Evolutionary conservation across 1,140 invertebrate species (phyloP).

Genomic region (Araneus ventricosus): DNA sequence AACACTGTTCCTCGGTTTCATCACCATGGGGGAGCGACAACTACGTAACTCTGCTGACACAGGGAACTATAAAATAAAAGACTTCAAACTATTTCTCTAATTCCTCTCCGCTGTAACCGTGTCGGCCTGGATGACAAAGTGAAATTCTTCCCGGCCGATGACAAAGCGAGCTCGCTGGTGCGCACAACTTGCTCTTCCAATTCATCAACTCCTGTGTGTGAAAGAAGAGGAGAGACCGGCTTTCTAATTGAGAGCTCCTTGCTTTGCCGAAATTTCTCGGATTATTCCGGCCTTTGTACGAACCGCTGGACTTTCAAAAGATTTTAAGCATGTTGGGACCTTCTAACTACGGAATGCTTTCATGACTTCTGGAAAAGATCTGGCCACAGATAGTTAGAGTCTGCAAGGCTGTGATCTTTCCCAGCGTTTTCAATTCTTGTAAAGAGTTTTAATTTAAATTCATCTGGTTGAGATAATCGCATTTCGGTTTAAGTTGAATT

Average conservation of each 20-base stretch:
- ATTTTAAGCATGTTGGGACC: not conserved
- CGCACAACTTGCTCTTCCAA: not conserved
- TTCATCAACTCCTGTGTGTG: not conserved
- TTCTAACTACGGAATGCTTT: not conserved
- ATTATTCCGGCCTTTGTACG: not conserved
- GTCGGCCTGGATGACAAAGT: conserved; percentile 26
- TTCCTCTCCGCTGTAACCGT: not conserved
- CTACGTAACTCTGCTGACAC: no score
- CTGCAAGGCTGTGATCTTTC: no score
- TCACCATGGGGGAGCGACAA: no score
- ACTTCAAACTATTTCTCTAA: conserved; percentile 41
- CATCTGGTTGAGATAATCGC: no score
- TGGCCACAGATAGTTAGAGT: no score
- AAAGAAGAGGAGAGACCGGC: not conserved
- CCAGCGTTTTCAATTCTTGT: no score
- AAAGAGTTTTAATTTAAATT: no score
- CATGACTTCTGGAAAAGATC: no score
- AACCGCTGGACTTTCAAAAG: not conserved
- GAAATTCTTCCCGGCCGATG: conserved; percentile 38
- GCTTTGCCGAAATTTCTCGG: not conserved
- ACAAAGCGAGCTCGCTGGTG: conserved; percentile 12
- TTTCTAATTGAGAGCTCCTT: not conserved
- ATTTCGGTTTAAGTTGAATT: no score
- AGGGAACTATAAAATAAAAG: conserved; percentile 4
- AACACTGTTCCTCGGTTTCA: no score